Evolutionary conservation across 2,888 invertebrate species (phyloP).

Genomic region (Macrosoma leucophasiata): DNA sequence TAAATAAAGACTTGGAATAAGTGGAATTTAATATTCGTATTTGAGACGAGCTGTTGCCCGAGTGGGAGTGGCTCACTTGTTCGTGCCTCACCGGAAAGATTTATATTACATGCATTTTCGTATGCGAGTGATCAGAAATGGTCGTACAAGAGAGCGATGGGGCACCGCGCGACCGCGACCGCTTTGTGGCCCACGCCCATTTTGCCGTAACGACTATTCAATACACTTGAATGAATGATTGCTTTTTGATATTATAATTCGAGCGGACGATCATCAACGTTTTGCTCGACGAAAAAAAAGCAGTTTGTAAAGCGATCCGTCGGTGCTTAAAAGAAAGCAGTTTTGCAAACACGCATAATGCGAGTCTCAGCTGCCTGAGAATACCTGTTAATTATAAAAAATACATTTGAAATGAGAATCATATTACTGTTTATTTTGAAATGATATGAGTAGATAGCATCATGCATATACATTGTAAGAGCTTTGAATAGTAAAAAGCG

Average conservation of each 20-base stretch:
- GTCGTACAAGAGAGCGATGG: too few species aligned
- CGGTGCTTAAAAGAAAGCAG: constrained; percentile 42
- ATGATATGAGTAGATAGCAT: background rate
- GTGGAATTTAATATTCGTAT: constrained; percentile 74
- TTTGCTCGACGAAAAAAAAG: constrained; percentile 48
- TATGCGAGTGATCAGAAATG: constrained; percentile 72
- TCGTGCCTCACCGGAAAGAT: constrained; percentile 74
- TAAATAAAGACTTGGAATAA: constrained; percentile 64
- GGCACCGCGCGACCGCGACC: constrained; percentile 27
- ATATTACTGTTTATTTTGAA: constrained; percentile 17
- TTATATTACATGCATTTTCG: constrained; percentile 74
- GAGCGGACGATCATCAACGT: constrained; percentile 50
- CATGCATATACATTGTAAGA: constrained; percentile 8
- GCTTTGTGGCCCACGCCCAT: constrained; percentile 68
- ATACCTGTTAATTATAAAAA: constrained; percentile 35
- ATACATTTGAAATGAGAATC: constrained; percentile 19
- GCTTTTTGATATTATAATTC: constrained; percentile 68
- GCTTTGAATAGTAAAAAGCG: constrained; percentile 48
- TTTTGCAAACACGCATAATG: constrained; percentile 38
- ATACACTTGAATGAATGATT: constrained; percentile 71
- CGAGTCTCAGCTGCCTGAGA: constrained; percentile 41
- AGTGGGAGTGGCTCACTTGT: constrained; percentile 71
- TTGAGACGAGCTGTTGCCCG: constrained; percentile 52
- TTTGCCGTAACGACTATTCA: constrained; percentile 70
- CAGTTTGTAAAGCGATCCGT: constrained; percentile 60